Conservation (phyloP, 2,888 invertebrate species). For the Napeogenes sylphis region DNA sequence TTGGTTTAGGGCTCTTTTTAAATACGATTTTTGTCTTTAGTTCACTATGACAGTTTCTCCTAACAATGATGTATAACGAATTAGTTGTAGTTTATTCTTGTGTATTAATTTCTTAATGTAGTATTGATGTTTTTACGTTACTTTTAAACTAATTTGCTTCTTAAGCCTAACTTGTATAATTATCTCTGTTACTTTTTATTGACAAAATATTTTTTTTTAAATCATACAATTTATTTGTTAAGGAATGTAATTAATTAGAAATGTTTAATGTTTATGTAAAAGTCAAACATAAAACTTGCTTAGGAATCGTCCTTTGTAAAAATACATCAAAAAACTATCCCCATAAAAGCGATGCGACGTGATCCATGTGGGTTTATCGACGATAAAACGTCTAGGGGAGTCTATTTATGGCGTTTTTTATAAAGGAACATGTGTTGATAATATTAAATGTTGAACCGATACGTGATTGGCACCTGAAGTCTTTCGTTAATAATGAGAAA, state of each 20-base stretch:
- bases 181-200: background rate
- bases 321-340: slow-evolving; percentile 41
- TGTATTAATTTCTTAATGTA: too few species aligned
- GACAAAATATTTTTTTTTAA: too few species aligned
- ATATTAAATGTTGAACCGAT: slow-evolving; percentile 50
- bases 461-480: slow-evolving; percentile 47
- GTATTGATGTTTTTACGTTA: too few species aligned
- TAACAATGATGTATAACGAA: too few species aligned
- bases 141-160: background rate
- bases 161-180: background rate
- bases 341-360: slow-evolving; percentile 56
- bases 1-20: background rate
- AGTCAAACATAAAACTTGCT: slow-evolving; percentile 10
- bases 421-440: slow-evolving; percentile 57
- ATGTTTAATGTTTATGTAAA: slow-evolving; percentile 6
- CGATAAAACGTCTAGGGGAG: slow-evolving; percentile 67
- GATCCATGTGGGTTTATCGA: slow-evolving; percentile 65
- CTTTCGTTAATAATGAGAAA: slow-evolving; percentile 12
- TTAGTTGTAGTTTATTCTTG: too few species aligned
- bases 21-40: background rate
- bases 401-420: slow-evolving; percentile 66
- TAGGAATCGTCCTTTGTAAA: slow-evolving; percentile 24
- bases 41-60: too few species aligned
- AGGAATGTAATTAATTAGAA: background rate
- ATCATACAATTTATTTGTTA: background rate